phyloP scores from a whole-genome alignment of 2,888 invertebrate species.

The Chymomyza caudatula region DNA sequence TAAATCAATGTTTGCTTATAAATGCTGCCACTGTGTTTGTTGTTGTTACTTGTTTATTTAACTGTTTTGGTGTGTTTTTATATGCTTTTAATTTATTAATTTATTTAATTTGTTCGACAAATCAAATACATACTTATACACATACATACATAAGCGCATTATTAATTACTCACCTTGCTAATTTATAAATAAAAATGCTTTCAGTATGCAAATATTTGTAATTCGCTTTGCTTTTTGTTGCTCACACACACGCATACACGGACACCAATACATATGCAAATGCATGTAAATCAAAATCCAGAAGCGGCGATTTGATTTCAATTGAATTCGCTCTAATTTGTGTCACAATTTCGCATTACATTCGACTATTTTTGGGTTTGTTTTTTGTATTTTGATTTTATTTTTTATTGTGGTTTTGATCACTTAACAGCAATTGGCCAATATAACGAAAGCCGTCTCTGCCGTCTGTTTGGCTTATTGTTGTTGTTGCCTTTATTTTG shows the following conservation, averaged over 20 bases:
- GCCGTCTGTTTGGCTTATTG: not conserved
- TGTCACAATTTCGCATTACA: conserved; percentile 9
- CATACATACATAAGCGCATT: not conserved
- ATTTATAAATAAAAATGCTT: conserved; percentile 41
- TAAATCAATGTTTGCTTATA: conserved; percentile 41
- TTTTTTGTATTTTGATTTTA: conserved; percentile 5
- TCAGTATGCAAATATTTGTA: conserved; percentile 4
- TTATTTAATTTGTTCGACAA: conserved; percentile 30
- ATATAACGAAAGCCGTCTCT: not conserved
- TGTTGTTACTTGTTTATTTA: conserved; percentile 7
- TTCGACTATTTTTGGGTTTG: conserved; percentile 5
- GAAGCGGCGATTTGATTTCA: not conserved
- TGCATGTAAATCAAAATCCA: not conserved
- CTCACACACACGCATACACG: not conserved
- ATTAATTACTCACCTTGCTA: conserved; percentile 56
- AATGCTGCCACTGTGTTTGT: conserved; percentile 1
- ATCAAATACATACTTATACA: not conserved
- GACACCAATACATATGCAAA: not conserved
- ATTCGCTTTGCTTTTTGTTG: not conserved
- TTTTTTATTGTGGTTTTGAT: conserved; percentile 30
- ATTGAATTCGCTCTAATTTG: not conserved
- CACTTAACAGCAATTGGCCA: not conserved
- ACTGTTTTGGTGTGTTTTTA: conserved; percentile 12
- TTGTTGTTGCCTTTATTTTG: not conserved
- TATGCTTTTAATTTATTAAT: conserved; percentile 37